Conservation (phyloP, 2,113 vertebrate species). For the Turnix velox region DNA sequence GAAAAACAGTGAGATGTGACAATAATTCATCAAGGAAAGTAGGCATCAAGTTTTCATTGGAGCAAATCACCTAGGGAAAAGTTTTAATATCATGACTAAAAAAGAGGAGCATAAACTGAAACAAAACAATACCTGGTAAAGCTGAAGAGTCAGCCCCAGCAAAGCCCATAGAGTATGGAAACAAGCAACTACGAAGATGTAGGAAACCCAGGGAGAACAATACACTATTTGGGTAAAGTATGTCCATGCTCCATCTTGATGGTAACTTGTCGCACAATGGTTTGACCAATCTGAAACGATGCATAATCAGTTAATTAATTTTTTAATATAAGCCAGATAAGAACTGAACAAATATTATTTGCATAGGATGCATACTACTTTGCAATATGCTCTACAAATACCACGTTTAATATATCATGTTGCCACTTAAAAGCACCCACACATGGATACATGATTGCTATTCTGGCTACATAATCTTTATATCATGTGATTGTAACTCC, state of each 20-base stretch:
- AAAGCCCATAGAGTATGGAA: conserved; percentile 83
- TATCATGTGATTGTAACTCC: not conserved
- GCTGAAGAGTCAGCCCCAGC: conserved; percentile 77
- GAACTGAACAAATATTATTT: not conserved
- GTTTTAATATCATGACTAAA: not conserved
- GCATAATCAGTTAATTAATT: not conserved
- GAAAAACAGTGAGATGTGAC: not conserved
- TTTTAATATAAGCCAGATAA: not conserved
- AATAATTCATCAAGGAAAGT: not conserved
- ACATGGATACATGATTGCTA: rapidly evolving
- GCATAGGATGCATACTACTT: not conserved
- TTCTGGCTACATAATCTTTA: not conserved
- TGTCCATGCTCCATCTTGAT: conserved; percentile 76
- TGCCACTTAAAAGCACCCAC: not conserved
- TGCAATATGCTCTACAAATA: not conserved
- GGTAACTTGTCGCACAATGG: conserved; percentile 75
- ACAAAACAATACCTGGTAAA: conserved; percentile 84
- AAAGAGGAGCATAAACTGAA: not conserved
- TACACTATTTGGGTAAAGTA: conserved; percentile 69
- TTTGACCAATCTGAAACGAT: conserved; percentile 82
- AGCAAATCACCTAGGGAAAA: not conserved
- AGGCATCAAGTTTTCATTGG: not conserved
- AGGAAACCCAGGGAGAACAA: conserved; percentile 89
- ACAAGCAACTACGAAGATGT: conserved; percentile 76
- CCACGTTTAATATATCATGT: rapidly evolving